These are phyloP conservation scores for Oncorhynchus nerka DNA, from an alignment of 2,113 vertebrate genomes.

Conservation along the genomic window DNA sequence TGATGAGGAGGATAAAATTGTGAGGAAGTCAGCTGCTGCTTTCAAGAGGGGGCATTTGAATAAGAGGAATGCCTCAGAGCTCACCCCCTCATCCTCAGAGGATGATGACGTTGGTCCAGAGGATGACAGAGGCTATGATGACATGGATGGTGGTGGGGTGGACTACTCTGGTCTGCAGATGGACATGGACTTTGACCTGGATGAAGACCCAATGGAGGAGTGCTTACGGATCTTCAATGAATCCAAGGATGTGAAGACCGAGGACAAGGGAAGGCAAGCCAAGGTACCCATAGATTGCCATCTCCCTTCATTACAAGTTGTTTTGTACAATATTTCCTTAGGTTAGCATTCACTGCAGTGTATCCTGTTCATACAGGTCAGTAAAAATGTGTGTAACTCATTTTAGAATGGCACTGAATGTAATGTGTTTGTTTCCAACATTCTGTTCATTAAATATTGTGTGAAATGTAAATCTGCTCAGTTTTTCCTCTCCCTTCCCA, in stretches of 20 bases:
- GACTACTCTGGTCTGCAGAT: conserved; percentile 81
- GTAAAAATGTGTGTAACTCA: too few species aligned
- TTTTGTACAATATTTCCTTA: background rate
- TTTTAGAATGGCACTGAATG: too few species aligned
- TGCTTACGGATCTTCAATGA: conserved; percentile 96
- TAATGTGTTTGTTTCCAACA: too few species aligned
- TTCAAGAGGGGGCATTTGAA: conserved; percentile 59
- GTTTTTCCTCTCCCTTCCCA: background rate
- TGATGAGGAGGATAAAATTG: conserved; percentile 56
- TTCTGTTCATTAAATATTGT: too few species aligned
- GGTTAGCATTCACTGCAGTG: background rate
- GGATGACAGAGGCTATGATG: conserved; percentile 34
- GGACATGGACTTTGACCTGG: conserved; percentile 87
- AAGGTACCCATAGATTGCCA: conserved; percentile 75
- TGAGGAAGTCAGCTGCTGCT: conserved; percentile 66
- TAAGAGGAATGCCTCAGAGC: conserved; percentile 59
- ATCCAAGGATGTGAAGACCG: conserved; percentile 88
- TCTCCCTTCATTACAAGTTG: background rate
- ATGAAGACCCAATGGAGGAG: conserved; percentile 88
- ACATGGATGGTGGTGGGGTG: conserved; percentile 38
- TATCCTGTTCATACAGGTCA: too few species aligned
- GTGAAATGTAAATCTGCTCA: too few species aligned
- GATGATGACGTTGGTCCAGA: conserved; percentile 53
- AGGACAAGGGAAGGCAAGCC: conserved; percentile 90
- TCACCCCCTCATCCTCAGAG: conserved; percentile 57